Evolutionary conservation across 2,113 vertebrate genomes (phyloP).

Genomic region (Miniopterus natalensis): DNA sequence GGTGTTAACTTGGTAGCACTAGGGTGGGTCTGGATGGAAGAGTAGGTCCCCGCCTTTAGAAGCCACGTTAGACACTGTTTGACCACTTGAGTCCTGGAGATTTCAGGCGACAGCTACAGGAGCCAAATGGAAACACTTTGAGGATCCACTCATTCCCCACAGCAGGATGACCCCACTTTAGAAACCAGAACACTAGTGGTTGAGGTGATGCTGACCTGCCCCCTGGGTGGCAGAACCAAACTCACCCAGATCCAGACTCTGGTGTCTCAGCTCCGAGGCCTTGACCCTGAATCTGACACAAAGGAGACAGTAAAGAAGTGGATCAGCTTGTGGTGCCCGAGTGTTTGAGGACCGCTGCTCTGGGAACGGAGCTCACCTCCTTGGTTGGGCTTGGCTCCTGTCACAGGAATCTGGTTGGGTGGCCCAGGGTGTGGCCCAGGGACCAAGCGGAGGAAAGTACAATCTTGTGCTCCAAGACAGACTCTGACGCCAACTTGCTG

Average conservation of each 20-base stretch:
- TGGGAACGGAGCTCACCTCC: accelerated
- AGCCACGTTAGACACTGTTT: accelerated
- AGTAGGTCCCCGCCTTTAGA: neutral
- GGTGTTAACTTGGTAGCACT: neutral
- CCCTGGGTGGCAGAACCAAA: neutral
- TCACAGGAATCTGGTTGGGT: accelerated
- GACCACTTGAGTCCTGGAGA: neutral
- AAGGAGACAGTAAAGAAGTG: neutral
- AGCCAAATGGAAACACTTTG: accelerated
- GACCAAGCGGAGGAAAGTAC: accelerated
- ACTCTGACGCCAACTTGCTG: neutral
- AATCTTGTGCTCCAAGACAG: accelerated
- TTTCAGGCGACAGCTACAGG: accelerated
- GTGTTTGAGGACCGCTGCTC: no score
- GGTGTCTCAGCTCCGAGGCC: neutral
- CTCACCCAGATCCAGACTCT: neutral
- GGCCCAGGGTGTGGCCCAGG: neutral
- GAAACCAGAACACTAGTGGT: neutral
- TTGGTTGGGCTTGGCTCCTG: neutral
- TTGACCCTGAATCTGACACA: neutral
- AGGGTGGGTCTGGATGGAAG: accelerated
- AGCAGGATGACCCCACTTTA: neutral
- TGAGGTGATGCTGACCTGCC: neutral
- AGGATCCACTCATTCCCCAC: accelerated
- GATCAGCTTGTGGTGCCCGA: accelerated